These are phyloP conservation scores for Perccottus glenii DNA, from an alignment of 2,113 vertebrate species.

Conservation along the genomic window DNA sequence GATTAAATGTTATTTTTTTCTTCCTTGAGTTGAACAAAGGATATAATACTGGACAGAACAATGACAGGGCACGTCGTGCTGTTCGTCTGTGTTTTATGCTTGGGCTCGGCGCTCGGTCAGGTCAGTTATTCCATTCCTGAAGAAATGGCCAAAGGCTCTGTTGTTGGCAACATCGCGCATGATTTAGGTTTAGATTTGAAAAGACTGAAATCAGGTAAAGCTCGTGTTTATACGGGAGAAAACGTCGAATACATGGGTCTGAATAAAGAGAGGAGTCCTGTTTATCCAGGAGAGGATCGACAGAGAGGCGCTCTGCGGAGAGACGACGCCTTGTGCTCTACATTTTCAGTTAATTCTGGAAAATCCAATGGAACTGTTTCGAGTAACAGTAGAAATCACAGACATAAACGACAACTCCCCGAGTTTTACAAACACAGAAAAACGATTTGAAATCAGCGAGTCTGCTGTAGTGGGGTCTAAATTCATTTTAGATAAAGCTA, in stretches of 20 bases:
- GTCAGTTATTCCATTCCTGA: constrained; percentile 63
- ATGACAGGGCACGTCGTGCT: constrained; percentile 17
- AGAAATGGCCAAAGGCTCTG: constrained; percentile 47
- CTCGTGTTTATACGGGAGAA: constrained; percentile 73
- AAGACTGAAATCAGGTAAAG: constrained; percentile 60
- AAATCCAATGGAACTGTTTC: constrained; percentile 68
- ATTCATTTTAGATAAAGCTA: constrained; percentile 6
- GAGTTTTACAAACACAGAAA: constrained; percentile 66
- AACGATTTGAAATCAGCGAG: constrained; percentile 76
- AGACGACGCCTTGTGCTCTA: constrained; percentile 57
- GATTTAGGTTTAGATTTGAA: constrained; percentile 63
- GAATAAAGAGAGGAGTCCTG: constrained; percentile 57
- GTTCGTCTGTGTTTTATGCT: background rate
- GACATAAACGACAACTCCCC: constrained; percentile 76
- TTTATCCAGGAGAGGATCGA: constrained; percentile 64
- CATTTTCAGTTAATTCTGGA: constrained; percentile 68
- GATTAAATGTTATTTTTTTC: background rate
- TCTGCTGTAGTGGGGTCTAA: constrained; percentile 67
- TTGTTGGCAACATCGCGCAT: constrained; percentile 43
- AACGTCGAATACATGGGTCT: constrained; percentile 56
- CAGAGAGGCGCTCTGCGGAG: constrained; percentile 59
- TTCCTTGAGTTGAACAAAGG: background rate
- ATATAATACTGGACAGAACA: too few relatives aligned
- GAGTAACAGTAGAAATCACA: constrained; percentile 52
- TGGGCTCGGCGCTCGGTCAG: constrained; percentile 8